These are phyloP conservation scores for Whitmania pigra DNA, from an alignment of 1,140 invertebrate genomes.

Conservation along the genomic window DNA sequence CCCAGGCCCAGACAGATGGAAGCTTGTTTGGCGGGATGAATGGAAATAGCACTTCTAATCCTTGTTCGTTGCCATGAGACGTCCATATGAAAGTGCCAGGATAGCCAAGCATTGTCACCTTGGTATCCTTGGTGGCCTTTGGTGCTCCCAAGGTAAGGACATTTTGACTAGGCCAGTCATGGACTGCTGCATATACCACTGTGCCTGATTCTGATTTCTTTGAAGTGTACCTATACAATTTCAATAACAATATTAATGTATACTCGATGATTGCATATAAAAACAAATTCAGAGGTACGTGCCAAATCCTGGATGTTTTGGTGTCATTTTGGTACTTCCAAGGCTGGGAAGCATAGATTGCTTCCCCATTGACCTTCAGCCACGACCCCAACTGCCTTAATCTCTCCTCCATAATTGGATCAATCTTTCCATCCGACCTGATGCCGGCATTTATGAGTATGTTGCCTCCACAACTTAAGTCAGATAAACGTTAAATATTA, in stretches of 20 bases:
- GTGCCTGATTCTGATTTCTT: constrained; percentile 12
- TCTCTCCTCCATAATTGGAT: constrained; percentile 72
- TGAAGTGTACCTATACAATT: constrained; percentile 11
- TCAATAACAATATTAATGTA: neutral
- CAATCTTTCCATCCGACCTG: constrained; percentile 66
- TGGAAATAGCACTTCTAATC: constrained; percentile 14
- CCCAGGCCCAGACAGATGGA: constrained; percentile 15
- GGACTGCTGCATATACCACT: constrained; percentile 13
- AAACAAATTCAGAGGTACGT: neutral
- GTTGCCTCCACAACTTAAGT: constrained; percentile 64
- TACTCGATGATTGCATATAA: neutral
- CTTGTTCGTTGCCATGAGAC: neutral
- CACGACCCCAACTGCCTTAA: constrained; percentile 54
- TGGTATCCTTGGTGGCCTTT: constrained; percentile 1
- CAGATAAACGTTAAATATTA: neutral
- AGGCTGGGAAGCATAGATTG: constrained; percentile 66
- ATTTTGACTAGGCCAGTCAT: constrained; percentile 13
- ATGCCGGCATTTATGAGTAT: constrained; percentile 74
- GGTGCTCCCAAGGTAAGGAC: constrained; percentile 7
- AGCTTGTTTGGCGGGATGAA: constrained; percentile 8
- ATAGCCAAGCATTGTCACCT: constrained; percentile 17
- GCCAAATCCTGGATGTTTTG: constrained; percentile 46
- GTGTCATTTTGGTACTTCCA: constrained; percentile 61
- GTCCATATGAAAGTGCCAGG: constrained; percentile 2
- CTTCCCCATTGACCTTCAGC: constrained; percentile 68